Base-by-base conservation (phyloP, 2,113 vertebrate genomes). In the Pachycephala philippinensis region DNA sequence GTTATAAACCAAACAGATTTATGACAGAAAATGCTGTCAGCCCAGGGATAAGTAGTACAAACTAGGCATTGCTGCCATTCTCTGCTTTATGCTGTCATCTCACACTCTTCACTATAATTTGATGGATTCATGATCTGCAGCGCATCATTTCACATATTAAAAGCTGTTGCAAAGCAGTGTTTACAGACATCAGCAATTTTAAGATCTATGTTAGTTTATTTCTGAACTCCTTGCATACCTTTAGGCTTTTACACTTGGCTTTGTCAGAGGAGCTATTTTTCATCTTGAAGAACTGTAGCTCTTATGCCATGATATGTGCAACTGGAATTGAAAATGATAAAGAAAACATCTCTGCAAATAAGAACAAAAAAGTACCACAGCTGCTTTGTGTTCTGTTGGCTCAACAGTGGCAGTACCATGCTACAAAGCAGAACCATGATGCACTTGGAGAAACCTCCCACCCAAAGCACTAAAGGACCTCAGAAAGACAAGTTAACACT, bases 151-250 rank as follows among this genome's bases (percentile, higher is more conserved):
- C 91, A 84, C 79, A 61, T 92, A 93, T 61, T 96, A 95, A 96
- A 90, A 93, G 75, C 74, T 74, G 74, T 75, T 69, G 59, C 53
- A 82, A 87, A 97, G 53, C 61, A 77, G 52, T 81, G 52, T 91
- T 97, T 95, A 95, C 65, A 95, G 93, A 95, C 76, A 70, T 65
- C 87, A 80, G 78, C 87, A 82, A 30, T 80, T 92, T 94, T 93
- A 95, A 81, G 69, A 87, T 77, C 89, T 77, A 9, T 69, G 66
- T 84, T 84, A 40, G 90, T 60, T 86, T 59, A 75, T 52, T 47
- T 92, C 74, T 91, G 50, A 87, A 76, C 84, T 83, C 60, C 35
- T 28, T 79, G 33, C 65, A 44, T 79, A 86, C 89, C 79, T 96
- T 76, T 90, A 87, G 19, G 60, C 90, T 84, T 90, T 91, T 88